Conservation (phyloP, 2,888 invertebrate genomes). For the Epistrophella euchroma region DNA sequence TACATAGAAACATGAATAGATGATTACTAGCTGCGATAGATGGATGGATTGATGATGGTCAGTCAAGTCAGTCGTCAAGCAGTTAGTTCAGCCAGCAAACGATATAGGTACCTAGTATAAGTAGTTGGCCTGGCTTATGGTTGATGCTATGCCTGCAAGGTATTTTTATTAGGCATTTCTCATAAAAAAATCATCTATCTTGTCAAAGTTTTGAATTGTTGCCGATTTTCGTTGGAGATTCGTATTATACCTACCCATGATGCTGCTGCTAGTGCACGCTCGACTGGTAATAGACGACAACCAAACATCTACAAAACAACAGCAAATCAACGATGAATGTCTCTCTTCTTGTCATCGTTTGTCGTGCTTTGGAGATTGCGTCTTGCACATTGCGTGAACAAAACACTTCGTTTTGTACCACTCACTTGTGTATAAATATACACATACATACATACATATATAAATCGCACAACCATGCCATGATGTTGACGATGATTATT, state of each 20-base stretch:
- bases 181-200: constrained; percentile 73
- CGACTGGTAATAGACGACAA: constrained; percentile 64
- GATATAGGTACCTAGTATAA: neutral
- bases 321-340: constrained; percentile 40
- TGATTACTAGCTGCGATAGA: constrained; percentile 67
- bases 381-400: constrained; percentile 60
- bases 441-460: neutral
- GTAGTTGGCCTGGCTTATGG: constrained; percentile 43
- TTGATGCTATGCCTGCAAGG: constrained; percentile 65
- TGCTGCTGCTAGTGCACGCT: constrained; percentile 16
- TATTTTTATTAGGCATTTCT: constrained; percentile 75
- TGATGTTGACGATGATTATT: neutral
- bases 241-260: neutral
- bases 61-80: constrained; percentile 71
- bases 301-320: constrained; percentile 25
- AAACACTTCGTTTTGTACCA: constrained; percentile 57
- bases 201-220: constrained; percentile 74
- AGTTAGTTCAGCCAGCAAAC: constrained; percentile 54
- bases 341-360: constrained; percentile 69
- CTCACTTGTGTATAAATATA: neutral
- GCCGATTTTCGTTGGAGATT: constrained; percentile 62
- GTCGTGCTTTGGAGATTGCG: constrained; percentile 54
- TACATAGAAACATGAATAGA: constrained; percentile 47
- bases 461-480: neutral
- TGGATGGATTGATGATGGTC: constrained; percentile 75